Evolutionary conservation across 2,797 vertebrate species (phyloP).

Genomic region (Sebastes matsubarae): DNA sequence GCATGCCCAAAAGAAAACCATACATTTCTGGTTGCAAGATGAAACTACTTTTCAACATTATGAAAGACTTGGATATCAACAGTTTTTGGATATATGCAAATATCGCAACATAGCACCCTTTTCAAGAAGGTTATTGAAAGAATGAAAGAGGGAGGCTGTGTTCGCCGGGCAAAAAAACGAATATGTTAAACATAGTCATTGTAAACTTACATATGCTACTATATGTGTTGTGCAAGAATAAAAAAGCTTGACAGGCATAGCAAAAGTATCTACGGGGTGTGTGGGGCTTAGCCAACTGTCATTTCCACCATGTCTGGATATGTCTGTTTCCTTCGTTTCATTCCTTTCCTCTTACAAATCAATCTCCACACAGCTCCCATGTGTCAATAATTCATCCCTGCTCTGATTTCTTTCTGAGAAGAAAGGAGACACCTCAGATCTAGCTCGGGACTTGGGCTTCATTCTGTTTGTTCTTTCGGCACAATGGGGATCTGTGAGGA

Average conservation of each 20-base stretch:
- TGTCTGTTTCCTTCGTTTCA: background rate
- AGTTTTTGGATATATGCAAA: too few relatives aligned
- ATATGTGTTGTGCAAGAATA: background rate
- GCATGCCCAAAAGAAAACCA: too few relatives aligned
- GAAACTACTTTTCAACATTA: too few relatives aligned
- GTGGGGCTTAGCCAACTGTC: background rate
- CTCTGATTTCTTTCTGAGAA: conserved; percentile 27
- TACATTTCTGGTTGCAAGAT: too few relatives aligned
- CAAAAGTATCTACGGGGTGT: background rate
- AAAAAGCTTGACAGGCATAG: background rate
- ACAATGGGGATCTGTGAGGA: conserved; percentile 18
- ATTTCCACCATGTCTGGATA: background rate
- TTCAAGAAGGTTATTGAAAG: too few relatives aligned
- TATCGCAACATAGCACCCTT: too few relatives aligned
- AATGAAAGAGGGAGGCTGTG: too few relatives aligned
- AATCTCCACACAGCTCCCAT: background rate
- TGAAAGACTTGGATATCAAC: too few relatives aligned
- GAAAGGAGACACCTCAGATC: conserved; percentile 28
- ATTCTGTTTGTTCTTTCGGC: conserved; percentile 31
- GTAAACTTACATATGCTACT: background rate
- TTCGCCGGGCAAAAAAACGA: too few relatives aligned
- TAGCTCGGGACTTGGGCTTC: conserved; percentile 6
- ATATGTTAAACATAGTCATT: background rate
- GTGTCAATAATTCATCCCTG: conserved; percentile 17
- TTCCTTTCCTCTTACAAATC: background rate